Conservation (phyloP, 2,797 vertebrate genomes). For the Poliocrania exsul region DNA sequence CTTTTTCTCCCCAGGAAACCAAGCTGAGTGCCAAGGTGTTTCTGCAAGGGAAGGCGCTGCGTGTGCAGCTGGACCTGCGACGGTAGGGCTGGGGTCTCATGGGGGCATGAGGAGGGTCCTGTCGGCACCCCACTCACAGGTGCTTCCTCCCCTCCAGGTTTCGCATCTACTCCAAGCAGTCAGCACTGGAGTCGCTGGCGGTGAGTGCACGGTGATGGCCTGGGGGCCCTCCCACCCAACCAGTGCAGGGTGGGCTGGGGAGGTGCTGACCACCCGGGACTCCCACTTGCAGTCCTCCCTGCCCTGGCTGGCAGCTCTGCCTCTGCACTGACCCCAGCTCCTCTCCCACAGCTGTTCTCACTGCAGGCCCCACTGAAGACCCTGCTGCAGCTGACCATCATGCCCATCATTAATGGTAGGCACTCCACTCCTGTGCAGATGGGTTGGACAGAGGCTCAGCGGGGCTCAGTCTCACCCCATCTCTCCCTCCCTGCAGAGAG, state of each 20-base stretch:
- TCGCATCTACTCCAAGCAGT: conserved; percentile 94
- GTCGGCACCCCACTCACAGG: accelerated
- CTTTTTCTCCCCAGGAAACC: conserved; percentile 57
- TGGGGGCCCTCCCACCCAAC: background rate
- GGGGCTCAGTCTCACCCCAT: background rate
- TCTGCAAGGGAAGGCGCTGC: conserved; percentile 86
- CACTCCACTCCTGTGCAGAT: accelerated
- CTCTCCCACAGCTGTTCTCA: conserved; percentile 85
- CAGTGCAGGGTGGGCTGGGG: accelerated
- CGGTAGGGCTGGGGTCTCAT: conserved; percentile 73
- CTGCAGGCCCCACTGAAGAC: conserved; percentile 92
- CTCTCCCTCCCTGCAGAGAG: conserved; percentile 78
- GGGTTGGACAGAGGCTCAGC: background rate
- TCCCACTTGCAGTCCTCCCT: background rate
- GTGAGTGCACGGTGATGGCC: conserved; percentile 73
- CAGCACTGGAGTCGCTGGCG: conserved; percentile 91
- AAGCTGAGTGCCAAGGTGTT: conserved; percentile 86
- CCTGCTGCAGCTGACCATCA: conserved; percentile 89
- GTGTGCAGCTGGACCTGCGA: conserved; percentile 86
- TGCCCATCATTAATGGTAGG: conserved; percentile 93
- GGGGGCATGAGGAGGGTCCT: background rate
- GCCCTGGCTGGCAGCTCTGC: background rate
- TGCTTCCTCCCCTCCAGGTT: conserved; percentile 78
- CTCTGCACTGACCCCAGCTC: background rate
- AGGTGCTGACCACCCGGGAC: background rate